Evolutionary conservation across 2,113 vertebrate genomes (phyloP), one percentile per base, ranked within the genome.

Genomic region (Nibea coibor): DNA sequence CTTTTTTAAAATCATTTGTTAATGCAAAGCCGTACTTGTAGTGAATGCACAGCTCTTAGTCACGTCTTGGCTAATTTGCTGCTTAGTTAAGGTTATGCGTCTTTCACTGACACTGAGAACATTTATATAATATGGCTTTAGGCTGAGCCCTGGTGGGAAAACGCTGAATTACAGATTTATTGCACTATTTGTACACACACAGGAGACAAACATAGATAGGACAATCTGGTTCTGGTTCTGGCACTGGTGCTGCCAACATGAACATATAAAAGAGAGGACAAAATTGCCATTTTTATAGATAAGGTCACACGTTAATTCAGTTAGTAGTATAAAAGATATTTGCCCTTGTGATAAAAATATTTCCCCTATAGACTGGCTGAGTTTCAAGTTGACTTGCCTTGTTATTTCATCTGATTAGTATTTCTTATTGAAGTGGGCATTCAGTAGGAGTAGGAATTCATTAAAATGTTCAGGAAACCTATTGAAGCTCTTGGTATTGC

Each of bases 111-210:
- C 17, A 10, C 6, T n/a, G n/a, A 67, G 24, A 31, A 10, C n/a
- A 20, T 75, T 63, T 63, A 19, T 74, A 65, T 76, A 7, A 28
- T 45, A 61, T 61, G 75, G 82, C 61, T 79, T 64, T 68, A 83
- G 73, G 65, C 75, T 78, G 65, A 78, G 56, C 75, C 56, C 75
- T 78, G 65, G 56, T 69, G 75, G 75, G n/a, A 39, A 61, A 78
- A 69, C 10, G 28, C 16, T 68, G 65, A 69, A 79, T 67, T 71
- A 35, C 76, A 72, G 2, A 70, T 74, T n/a, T 26, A 51, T 19
- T 26, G 17, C 50, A 50, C n/a, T 17, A 16, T 53, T 75, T 24
- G 8, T n/a, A 47, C 20, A 74, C 39, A 43, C 20, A 16, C 28
- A 35, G 14, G 3, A 42, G 26, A 42, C 58, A 73, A 50, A 39